Base-by-base conservation (phyloP, 1,140 invertebrate species). In the Orussus abietinus region DNA sequence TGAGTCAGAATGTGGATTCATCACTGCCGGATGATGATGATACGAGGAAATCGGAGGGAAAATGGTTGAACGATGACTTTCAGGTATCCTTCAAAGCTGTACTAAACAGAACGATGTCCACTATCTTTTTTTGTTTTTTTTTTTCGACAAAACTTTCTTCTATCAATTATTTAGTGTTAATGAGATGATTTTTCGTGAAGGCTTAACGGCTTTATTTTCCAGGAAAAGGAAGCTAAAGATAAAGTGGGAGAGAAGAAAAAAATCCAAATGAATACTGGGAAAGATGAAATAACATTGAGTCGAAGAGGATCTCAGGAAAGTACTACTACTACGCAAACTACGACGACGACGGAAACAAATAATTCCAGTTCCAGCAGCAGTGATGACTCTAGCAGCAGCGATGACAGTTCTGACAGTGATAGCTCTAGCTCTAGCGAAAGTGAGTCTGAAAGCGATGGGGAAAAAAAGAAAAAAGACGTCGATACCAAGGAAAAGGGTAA, bases 241-340 rank as follows among this genome's bases (percentile, higher is more conserved):
- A 63, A 59, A 38, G 6, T 14, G n/a, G 49, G 49, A 1, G 62
- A 64, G 0, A 67, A 59, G 18, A 59, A 57, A 25, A 67, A 66
- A 38, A 12, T 14, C 3, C 52, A 55, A 12, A 18, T 15, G 0
- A 42, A 20, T 7, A 36, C 42, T 26, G 11, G 29, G 0, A 68
- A 63, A 13, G 58, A 67, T 29, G 56, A 62, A n/a, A 44, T 47
- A 5, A 53, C 52, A 14, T 42, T 66, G 10, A 64, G 56, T 38
- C 57, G 70, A 28, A 55, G 72, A 41, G 65, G 61, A 10, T 74
- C 71, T 6, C 70, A 74, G 37, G 72, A 72, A 51, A 74, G 71
- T 36, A 64, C 66, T 0, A 66, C 66, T 1, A 65, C 64, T 0
- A 71, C 69, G 0, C 57, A 66, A 17, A 72, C 59, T 3, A 72